Evolutionary conservation across 2,113 vertebrate genomes (phyloP).

Genomic region (Myotis lucifugus): DNA sequence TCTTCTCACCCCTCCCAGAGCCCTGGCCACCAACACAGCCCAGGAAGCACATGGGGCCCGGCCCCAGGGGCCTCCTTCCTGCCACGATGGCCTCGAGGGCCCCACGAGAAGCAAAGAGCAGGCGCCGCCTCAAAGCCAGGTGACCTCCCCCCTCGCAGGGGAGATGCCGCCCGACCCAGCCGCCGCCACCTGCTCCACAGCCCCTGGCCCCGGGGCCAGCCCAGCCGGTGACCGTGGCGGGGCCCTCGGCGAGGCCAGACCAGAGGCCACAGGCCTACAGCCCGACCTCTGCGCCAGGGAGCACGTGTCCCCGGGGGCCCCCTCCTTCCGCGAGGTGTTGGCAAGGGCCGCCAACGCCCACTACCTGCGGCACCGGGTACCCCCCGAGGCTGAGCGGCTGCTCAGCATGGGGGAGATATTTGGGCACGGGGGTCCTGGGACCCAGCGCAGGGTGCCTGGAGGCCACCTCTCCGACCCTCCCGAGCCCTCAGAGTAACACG

Average conservation of each 20-base stretch:
- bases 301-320: background rate
- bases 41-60: background rate
- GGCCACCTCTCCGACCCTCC: background rate
- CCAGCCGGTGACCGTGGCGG: background rate
- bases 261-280: background rate
- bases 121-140: background rate
- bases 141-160: accelerated
- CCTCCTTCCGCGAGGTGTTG: slow-evolving; percentile 79
- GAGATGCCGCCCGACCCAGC: background rate
- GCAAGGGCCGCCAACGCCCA: slow-evolving; percentile 81
- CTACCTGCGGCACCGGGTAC: slow-evolving; percentile 83
- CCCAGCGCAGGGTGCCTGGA: background rate
- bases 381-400: slow-evolving; percentile 77
- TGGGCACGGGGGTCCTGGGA: background rate
- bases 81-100: slow-evolving; percentile 66
- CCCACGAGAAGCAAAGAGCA: slow-evolving; percentile 58
- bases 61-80: background rate
- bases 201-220: background rate
- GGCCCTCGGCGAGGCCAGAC: background rate
- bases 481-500: background rate
- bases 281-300: background rate
- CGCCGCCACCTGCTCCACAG: background rate
- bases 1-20: slow-evolving; percentile 13
- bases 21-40: background rate
- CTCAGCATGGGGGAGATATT: slow-evolving; percentile 80